Evolutionary conservation across 1,140 invertebrate genomes (phyloP).

Genomic region (Camponotus pennsylvanicus): DNA sequence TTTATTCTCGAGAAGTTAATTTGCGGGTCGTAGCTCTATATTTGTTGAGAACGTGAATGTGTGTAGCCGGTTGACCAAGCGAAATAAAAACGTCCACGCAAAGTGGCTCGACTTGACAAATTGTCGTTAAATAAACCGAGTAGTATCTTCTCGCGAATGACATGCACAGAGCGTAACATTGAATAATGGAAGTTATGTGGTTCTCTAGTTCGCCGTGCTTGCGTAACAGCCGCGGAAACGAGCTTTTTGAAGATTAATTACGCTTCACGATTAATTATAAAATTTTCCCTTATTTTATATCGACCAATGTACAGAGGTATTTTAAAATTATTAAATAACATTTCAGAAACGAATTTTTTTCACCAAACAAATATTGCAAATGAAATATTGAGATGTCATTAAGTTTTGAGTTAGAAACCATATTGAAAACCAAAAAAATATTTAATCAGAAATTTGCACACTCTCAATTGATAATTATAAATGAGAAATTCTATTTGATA

Average conservation of each 20-base stretch:
- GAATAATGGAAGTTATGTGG: conserved; percentile 62
- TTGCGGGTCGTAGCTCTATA: conserved; percentile 13
- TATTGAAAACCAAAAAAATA: background rate
- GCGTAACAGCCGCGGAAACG: conserved; percentile 48
- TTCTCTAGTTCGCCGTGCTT: conserved; percentile 29
- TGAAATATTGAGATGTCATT: conserved; percentile 4
- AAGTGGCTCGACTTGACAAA: conserved; percentile 52
- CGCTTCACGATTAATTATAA: conserved; percentile 50
- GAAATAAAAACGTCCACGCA: conserved; percentile 49
- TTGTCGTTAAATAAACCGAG: conserved; percentile 62
- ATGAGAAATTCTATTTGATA: background rate
- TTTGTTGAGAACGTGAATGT: conserved; percentile 40
- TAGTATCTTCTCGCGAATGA: conserved; percentile 53
- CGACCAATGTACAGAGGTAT: background rate
- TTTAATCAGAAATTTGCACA: background rate
- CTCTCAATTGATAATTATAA: background rate
- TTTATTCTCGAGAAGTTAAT: conserved; percentile 55
- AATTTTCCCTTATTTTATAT: conserved; percentile 42
- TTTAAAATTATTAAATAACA: background rate
- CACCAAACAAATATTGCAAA: background rate
- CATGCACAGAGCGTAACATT: conserved; percentile 41
- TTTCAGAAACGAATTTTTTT: background rate
- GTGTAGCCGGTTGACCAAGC: background rate
- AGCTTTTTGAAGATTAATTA: conserved; percentile 56
- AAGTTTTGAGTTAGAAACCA: background rate